Evolutionary conservation across 2,888 invertebrate genomes (phyloP).

Genomic region (Boloria euphrosyne): DNA sequence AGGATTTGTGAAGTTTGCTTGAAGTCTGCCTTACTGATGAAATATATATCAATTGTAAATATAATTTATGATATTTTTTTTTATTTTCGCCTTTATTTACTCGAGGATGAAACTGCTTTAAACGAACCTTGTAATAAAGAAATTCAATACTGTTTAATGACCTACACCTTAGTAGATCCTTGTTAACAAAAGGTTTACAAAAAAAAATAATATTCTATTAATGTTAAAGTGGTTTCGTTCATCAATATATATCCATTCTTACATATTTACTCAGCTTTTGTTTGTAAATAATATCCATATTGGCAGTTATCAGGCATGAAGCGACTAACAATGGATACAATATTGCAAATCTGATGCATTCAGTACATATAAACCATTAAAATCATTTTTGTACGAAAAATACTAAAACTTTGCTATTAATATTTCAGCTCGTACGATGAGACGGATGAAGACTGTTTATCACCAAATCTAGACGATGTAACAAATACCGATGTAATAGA

Average conservation of each 20-base stretch:
- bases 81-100: conserved; percentile 2
- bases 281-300: conserved; percentile 62
- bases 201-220: too few species aligned
- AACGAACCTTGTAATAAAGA: background rate
- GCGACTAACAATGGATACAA: conserved; percentile 68
- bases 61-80: conserved; percentile 13
- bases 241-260: conserved; percentile 51
- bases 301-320: conserved; percentile 67
- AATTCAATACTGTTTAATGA: background rate
- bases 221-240: conserved; percentile 6
- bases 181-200: too few species aligned
- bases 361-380: conserved; percentile 63
- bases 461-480: conserved; percentile 85
- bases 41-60: conserved; percentile 59
- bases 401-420: background rate
- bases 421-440: conserved; percentile 86
- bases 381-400: conserved; percentile 16
- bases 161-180: too few species aligned
- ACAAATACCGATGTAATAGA: conserved; percentile 75
- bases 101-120: conserved; percentile 7
- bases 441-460: conserved; percentile 85
- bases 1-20: conserved; percentile 39
- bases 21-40: conserved; percentile 80
- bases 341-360: conserved; percentile 69
- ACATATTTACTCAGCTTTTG: conserved; percentile 62